Percentiles rank a stretch among this genome's conserved stretches.
These are phyloP conservation scores for Reinhardtius hippoglossoides DNA, from an alignment of 2,113 vertebrate genomes.

Conservation along the genomic window DNA sequence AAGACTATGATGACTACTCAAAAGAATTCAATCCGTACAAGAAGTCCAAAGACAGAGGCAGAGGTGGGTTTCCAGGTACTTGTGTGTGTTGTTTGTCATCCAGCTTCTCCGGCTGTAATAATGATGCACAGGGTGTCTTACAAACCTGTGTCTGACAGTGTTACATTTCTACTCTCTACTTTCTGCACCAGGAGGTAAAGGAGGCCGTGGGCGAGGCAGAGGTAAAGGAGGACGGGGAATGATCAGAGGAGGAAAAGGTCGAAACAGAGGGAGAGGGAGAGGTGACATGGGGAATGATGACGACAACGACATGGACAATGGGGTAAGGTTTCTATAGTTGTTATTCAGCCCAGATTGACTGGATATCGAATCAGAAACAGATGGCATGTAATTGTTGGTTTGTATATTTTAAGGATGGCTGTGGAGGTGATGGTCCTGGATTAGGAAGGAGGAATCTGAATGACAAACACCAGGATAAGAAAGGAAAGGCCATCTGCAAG, in stretches of 20 bases:
- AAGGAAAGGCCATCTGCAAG: constrained; percentile 97
- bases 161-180: not conserved
- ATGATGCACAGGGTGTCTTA: not conserved
- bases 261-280: constrained; percentile 85
- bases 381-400: not conserved
- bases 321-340: constrained; percentile 74
- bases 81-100: not conserved
- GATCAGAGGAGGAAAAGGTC: constrained; percentile 83
- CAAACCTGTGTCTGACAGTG: not conserved
- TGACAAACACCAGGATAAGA: constrained; percentile 91
- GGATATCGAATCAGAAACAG: not conserved
- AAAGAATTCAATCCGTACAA: constrained; percentile 92
- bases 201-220: constrained; percentile 79
- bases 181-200: constrained; percentile 81
- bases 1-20: constrained; percentile 90
- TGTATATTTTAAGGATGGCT: constrained; percentile 61
- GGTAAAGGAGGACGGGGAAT: constrained; percentile 85
- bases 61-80: constrained; percentile 64
- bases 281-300: constrained; percentile 86
- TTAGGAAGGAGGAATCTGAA: constrained; percentile 87
- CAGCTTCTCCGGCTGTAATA: not conserved
- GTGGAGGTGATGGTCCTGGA: constrained; percentile 70
- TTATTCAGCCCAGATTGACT: not conserved
- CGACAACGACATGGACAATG: constrained; percentile 90
- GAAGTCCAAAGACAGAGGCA: constrained; percentile 89